Evolutionary conservation across 2,797 vertebrate species (phyloP), one percentile per base, ranked within the genome.

Genomic region (Lutjanus campechanus): DNA sequence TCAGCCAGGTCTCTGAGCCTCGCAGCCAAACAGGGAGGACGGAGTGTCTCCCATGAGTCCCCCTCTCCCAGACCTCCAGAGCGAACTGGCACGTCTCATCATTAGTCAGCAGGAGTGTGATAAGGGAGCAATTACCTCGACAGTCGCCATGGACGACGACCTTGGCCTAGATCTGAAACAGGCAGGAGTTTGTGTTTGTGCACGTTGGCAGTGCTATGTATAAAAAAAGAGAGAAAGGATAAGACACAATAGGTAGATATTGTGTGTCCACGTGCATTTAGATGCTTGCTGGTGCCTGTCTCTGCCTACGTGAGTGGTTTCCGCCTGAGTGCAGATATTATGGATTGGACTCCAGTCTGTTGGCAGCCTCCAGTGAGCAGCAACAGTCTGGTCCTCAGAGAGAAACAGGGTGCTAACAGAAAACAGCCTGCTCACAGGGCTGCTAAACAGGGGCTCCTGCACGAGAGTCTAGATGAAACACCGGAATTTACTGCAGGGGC

Each of bases 91-190:
- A 81, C 73, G 0, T 72, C 68, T 88, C 79, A 76, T 87, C 83
- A 73, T 91, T 84, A 89, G 79, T 88, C 87, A 89, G 81, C 88
- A 84, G 67, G 71, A 85, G 72, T 49, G 73, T 59, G 74, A 68
- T 79, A 65, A 89, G 69, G 55, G 70, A 70, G 84, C 56, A 83
- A 81, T 92, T 92, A 87, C 76, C 60, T 69, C 71, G 11, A 73
- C 70, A 9, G 73, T 79, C 55, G 22, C 89, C 69, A 70, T 40
- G 7, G 87, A 86, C 64, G 11, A 77, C 1, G 76, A 93, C 92
- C 90, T 93, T 91, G 91, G 76, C 84, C 89, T 50, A 46, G n/a
- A 86, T 88, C 71, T 61, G 46, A 71, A 60, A 69, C 1, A 11
- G 49, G 11, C 11, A 10, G 70, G n/a, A 20, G 55, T 74, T 63